These are phyloP conservation scores for Cloeon dipterum DNA, from an alignment of 2,888 invertebrate species.

Conservation along the genomic window DNA sequence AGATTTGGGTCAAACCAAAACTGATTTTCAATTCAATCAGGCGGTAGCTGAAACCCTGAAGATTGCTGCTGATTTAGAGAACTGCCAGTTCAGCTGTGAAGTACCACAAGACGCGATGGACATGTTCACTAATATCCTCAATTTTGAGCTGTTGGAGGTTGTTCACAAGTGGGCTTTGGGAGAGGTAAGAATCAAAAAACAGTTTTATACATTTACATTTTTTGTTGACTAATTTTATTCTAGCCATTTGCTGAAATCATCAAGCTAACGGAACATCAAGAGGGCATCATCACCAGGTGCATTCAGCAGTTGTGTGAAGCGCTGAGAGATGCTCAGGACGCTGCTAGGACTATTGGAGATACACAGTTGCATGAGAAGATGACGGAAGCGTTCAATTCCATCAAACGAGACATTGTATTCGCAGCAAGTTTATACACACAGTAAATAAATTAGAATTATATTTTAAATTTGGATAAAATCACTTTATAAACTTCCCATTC, in stretches of 20 bases:
- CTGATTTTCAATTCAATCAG: background rate
- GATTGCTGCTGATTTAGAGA: slow-evolving; percentile 41
- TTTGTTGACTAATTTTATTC: slow-evolving; percentile 9
- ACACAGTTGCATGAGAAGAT: slow-evolving; percentile 79
- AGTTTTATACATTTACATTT: too few species aligned
- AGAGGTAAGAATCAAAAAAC: slow-evolving; percentile 32
- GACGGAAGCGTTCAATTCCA: slow-evolving; percentile 79
- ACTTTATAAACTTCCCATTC: too few species aligned
- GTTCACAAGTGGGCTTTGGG: slow-evolving; percentile 93
- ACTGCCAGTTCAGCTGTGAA: slow-evolving; percentile 36
- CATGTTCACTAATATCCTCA: slow-evolving; percentile 36
- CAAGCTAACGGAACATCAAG: slow-evolving; percentile 80
- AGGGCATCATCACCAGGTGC: slow-evolving; percentile 91
- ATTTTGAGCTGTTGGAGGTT: slow-evolving; percentile 81
- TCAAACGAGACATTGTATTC: slow-evolving; percentile 94
- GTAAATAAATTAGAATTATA: slow-evolving; percentile 5
- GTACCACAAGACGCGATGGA: slow-evolving; percentile 25
- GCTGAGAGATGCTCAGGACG: slow-evolving; percentile 72
- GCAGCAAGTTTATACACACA: slow-evolving; percentile 85
- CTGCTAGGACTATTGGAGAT: slow-evolving; percentile 82
- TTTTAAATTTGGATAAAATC: slow-evolving; percentile 3
- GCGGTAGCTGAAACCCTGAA: slow-evolving; percentile 29
- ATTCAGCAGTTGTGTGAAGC: slow-evolving; percentile 92
- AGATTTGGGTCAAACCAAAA: too few species aligned
- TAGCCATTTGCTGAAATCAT: slow-evolving; percentile 86